Evolutionary conservation across 2,113 vertebrate species (phyloP), one percentile per base, ranked within the genome.

Genomic region (Ophiodon elongatus): DNA sequence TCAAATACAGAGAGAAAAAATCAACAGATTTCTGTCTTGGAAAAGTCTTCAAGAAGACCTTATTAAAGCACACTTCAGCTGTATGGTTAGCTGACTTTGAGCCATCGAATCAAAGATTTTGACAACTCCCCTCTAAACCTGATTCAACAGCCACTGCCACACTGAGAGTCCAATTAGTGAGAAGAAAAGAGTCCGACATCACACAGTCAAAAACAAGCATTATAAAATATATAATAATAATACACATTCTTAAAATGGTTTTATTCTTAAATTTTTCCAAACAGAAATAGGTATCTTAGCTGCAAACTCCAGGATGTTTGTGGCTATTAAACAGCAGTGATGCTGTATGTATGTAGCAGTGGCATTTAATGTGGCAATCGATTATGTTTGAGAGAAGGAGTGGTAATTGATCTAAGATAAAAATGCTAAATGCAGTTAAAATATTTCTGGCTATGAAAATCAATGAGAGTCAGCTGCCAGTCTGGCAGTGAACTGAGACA

Each of bases 41-140:
- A 71, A 82, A 83, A 84, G 45, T 90, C 45, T 86, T 90, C 73
- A 80, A 79, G 69, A 79, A 87, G 75, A 82, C 69, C 89, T 91
- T 91, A 93, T 94, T 93, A 94, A 92, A 90, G 79, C 52, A 47
- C 76, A 72, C 80, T 83, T 85, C 80, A 90, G 73, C 72, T 90
- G 62, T 86, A 85, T 88, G 90, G 88, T 90, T 93, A 89, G 88
- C 87, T 85, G 85, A 92, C 78, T 91, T 87, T 91, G 69, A 89
- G 83, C 73, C 85, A 71, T 83, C 78, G 64, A 85, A 92, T 94
- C 78, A 91, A 85, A 86, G 45, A 91, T 89, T 87, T 90, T 93
- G 92, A 93, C 89, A 94, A 87, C 84, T 90, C 82, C 76, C 64
- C 84, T 75, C 63, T 68, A 72, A 86, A 86, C 56, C 74, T 68